Evolutionary conservation across 1,140 invertebrate genomes (phyloP).

Genomic region (Aphidius gifuensis): DNA sequence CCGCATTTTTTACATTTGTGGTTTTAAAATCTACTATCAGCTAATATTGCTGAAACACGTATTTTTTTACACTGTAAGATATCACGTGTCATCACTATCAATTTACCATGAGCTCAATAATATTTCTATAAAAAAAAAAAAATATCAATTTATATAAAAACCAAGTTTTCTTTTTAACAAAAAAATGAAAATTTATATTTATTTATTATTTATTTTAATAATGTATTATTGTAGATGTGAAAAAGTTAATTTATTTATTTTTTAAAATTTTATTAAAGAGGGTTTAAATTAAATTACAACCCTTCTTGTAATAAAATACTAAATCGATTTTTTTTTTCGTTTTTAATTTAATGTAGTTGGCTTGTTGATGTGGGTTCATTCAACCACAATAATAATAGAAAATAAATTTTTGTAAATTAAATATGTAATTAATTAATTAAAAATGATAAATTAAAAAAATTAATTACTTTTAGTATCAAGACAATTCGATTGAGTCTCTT

Average conservation of each 20-base stretch:
- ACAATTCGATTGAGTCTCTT: constrained; percentile 89
- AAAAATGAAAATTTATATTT: too few species aligned
- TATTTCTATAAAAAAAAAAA: too few species aligned
- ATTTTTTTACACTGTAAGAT: too few species aligned
- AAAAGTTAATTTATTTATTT: constrained; percentile 26
- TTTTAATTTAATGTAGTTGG: constrained; percentile 17
- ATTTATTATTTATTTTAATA: too few species aligned
- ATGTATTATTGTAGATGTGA: too few species aligned
- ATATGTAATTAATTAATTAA: constrained; percentile 28
- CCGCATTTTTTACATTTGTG: neutral
- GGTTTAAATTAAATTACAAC: constrained; percentile 17
- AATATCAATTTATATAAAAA: too few species aligned
- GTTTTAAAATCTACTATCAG: neutral
- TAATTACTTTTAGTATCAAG: constrained; percentile 87
- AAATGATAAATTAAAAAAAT: neutral
- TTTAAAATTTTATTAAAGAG: constrained; percentile 29
- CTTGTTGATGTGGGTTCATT: constrained; percentile 39
- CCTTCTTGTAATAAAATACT: constrained; percentile 10
- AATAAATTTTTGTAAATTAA: constrained; percentile 25
- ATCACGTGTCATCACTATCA: too few species aligned
- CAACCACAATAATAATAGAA: constrained; percentile 26
- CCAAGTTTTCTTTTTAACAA: too few species aligned
- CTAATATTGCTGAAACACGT: too few species aligned
- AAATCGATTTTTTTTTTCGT: neutral
- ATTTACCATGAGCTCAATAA: too few species aligned